Conservation (phyloP, 2,797 vertebrate genomes). For the Mormyrus proboscirostris region DNA sequence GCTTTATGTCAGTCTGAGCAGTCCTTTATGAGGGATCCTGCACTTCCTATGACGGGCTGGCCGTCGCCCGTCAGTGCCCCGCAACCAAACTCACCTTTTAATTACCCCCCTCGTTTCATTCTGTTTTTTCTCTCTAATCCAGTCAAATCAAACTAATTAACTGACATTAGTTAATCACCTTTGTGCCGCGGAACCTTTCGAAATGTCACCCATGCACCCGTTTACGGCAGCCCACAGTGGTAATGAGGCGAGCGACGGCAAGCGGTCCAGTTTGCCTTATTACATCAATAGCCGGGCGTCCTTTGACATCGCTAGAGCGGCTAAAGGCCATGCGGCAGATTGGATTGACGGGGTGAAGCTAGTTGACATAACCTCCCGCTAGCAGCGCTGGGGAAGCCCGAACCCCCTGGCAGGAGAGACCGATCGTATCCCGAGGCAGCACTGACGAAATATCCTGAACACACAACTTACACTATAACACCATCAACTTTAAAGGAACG, state of each 20-base stretch:
- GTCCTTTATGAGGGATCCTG: too few relatives aligned
- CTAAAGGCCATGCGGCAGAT: constrained; percentile 13
- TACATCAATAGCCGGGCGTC: background rate
- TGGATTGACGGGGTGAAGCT: background rate
- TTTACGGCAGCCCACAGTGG: background rate
- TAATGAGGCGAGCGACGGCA: constrained; percentile 9
- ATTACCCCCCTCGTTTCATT: background rate
- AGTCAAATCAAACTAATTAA: constrained; percentile 7
- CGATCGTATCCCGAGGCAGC: background rate
- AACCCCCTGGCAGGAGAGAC: background rate
- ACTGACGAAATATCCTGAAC: background rate
- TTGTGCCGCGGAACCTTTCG: constrained; percentile 9
- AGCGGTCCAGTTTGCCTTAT: background rate
- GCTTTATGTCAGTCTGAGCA: background rate
- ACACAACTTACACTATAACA: background rate
- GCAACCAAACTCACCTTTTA: background rate
- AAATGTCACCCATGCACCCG: constrained; percentile 7
- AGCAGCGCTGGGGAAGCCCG: background rate
- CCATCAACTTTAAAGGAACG: background rate
- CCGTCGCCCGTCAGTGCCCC: background rate
- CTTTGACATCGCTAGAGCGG: background rate
- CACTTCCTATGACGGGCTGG: background rate
- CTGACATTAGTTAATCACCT: constrained; percentile 9
- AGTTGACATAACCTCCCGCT: background rate
- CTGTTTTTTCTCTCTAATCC: constrained; percentile 1